phyloP scores from a whole-genome alignment of 2,888 invertebrate species.

The Hirtodrosophila trivittata region DNA sequence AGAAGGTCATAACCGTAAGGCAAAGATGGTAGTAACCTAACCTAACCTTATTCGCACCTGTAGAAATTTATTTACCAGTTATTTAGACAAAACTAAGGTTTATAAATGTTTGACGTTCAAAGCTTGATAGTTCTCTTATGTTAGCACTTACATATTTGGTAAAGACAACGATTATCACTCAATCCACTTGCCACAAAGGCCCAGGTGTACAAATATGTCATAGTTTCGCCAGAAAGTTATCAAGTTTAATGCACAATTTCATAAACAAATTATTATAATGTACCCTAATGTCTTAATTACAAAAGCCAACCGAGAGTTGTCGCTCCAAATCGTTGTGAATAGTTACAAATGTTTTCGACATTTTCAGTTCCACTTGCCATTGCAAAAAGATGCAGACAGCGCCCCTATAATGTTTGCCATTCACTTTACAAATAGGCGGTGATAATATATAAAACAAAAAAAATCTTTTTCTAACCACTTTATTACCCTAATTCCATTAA shows the following conservation, averaged over 20 bases:
- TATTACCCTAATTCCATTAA: not conserved
- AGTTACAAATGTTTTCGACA: slow-evolving; percentile 50
- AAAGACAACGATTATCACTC: not conserved
- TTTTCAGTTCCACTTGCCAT: slow-evolving; percentile 26
- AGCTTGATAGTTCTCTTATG: not conserved
- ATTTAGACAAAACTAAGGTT: too few relatives aligned
- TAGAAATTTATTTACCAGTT: too few relatives aligned
- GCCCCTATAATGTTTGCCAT: slow-evolving; percentile 44
- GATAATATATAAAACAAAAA: slow-evolving; percentile 43
- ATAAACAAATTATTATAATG: slow-evolving; percentile 60
- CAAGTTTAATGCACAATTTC: slow-evolving; percentile 46
- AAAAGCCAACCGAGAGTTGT: slow-evolving; percentile 33
- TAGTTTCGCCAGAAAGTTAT: slow-evolving; percentile 44
- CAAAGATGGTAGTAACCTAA: too few relatives aligned
- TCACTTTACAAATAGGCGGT: slow-evolving; percentile 50
- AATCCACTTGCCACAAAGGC: slow-evolving; percentile 1
- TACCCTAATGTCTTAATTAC: slow-evolving; percentile 59
- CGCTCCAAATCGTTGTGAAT: slow-evolving; percentile 35
- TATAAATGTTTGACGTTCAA: too few relatives aligned
- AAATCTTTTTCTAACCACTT: slow-evolving; percentile 25
- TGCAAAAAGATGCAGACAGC: slow-evolving; percentile 44
- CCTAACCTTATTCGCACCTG: too few relatives aligned
- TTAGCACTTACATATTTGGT: not conserved
- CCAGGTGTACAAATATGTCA: slow-evolving; percentile 31
- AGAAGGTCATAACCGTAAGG: too few relatives aligned